These are phyloP conservation scores for Cossypha niveicapilla DNA, from an alignment of 2,797 vertebrate species.

Conservation along the genomic window DNA sequence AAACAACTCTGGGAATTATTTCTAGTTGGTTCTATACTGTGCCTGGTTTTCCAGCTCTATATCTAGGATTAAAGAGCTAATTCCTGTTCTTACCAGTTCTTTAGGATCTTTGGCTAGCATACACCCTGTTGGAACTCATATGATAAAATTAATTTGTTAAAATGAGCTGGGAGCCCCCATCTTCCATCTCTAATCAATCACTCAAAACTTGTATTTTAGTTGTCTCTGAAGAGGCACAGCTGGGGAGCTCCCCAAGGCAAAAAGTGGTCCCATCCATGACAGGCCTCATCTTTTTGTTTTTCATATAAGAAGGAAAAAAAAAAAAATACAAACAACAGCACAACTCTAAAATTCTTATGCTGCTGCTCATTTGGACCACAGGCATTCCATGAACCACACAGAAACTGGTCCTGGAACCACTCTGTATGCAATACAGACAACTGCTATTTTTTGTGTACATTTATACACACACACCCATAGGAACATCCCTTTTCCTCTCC, in stretches of 20 bases:
- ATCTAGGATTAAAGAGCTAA: background rate
- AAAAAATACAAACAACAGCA: background rate
- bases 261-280: background rate
- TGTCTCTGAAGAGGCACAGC: background rate
- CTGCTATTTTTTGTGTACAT: background rate
- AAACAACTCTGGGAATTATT: background rate
- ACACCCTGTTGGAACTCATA: accelerated
- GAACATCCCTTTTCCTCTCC: background rate
- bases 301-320: background rate
- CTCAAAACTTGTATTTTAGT: background rate
- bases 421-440: background rate
- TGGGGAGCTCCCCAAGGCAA: background rate
- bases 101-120: background rate
- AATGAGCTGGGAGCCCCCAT: no score
- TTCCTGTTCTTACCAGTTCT: background rate
- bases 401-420: background rate
- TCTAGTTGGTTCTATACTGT: background rate
- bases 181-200: background rate
- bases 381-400: background rate
- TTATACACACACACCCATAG: background rate
- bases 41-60: background rate
- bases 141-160: background rate
- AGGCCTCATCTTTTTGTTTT: background rate
- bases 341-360: background rate
- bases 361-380: background rate